phyloP scores from a whole-genome alignment of 2,113 vertebrate species.

The Cariama cristata region DNA sequence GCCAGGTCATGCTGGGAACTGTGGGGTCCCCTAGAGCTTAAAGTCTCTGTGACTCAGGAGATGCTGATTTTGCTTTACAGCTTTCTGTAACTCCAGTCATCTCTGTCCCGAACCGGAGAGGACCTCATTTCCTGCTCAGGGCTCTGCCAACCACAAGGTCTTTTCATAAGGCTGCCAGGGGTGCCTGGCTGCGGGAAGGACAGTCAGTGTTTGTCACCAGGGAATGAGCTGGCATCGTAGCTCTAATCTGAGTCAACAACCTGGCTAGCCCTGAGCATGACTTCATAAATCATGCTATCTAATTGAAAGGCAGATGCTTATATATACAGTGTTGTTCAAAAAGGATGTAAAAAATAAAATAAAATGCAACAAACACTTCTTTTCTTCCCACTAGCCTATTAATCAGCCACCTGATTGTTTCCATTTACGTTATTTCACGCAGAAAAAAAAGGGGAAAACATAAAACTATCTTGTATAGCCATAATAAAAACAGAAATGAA shows the following conservation, averaged over 20 bases:
- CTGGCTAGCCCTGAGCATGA: conserved; percentile 50
- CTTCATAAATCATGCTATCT: conserved; percentile 49
- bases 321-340: background rate
- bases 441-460: background rate
- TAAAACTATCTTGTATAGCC: background rate
- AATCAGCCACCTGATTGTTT: conserved; percentile 38
- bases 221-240: conserved; percentile 65
- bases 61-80: conserved; percentile 28
- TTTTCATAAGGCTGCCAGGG: conserved; percentile 63
- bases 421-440: background rate
- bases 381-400: background rate
- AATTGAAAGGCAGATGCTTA: conserved; percentile 37
- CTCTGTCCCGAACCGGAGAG: conserved; percentile 55
- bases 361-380: background rate
- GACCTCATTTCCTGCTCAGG: conserved; percentile 63
- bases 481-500: conserved; percentile 34
- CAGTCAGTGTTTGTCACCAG: conserved; percentile 64
- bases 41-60: conserved; percentile 47
- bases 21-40: background rate
- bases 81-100: conserved; percentile 57
- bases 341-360: background rate
- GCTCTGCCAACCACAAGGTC: conserved; percentile 63
- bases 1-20: background rate
- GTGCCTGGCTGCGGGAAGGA: conserved; percentile 55
- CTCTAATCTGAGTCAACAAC: conserved; percentile 65